phyloP scores from a whole-genome alignment of 1,140 invertebrate species.

The Bombus haemorrhoidalis region DNA sequence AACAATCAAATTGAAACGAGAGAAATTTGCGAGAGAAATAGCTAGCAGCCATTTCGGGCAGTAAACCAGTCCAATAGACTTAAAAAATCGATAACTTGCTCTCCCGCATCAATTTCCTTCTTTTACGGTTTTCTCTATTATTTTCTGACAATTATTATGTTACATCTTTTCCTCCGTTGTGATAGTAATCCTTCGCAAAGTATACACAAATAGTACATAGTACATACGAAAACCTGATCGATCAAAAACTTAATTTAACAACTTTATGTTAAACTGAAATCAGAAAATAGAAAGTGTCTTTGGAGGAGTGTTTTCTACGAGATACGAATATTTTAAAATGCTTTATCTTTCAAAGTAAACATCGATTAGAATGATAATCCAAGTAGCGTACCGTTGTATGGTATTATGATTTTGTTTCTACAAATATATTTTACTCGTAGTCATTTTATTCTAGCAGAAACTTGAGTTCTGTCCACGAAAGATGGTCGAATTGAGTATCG shows the following conservation, averaged over 20 bases:
- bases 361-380: background rate
- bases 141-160: background rate
- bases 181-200: too few relatives aligned
- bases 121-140: background rate
- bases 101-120: background rate
- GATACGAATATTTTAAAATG: background rate
- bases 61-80: background rate
- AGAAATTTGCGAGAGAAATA: background rate
- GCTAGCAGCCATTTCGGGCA: background rate
- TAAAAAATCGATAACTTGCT: slow-evolving; percentile 31
- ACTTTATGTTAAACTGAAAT: too few relatives aligned
- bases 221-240: too few relatives aligned
- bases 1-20: background rate
- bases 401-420: background rate
- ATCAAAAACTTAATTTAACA: too few relatives aligned
- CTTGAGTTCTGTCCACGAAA: background rate
- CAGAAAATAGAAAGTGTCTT: background rate
- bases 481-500: background rate
- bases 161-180: background rate
- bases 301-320: background rate
- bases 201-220: too few relatives aligned
- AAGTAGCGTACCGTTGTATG: background rate
- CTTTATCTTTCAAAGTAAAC: background rate
- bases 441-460: background rate
- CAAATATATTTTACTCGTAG: background rate